Evolutionary conservation across 2,113 vertebrate genomes (phyloP), one percentile per base, ranked within the genome.

Genomic region (Capreolus pygargus): DNA sequence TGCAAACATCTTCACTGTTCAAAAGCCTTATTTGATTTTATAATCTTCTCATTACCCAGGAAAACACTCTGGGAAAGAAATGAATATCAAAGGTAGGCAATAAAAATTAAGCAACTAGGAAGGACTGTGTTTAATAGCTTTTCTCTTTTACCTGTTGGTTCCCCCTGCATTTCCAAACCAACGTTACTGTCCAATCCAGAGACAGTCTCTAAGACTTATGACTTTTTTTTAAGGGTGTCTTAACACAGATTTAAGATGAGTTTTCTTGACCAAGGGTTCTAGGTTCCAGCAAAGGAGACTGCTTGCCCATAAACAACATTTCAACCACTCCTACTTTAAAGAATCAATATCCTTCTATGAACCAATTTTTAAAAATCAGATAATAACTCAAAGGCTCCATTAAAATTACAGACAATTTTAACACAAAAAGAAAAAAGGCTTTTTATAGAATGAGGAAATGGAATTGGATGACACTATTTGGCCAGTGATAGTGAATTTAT

Each of bases 341-440:
- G 93, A 98, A 89, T 97, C 96, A 96, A 97, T 97, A 89, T 93
- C 64, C 86, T 96, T 96, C 96, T 81, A 97, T 94, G 89, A 96
- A 91, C 97, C 57, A 83, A 96, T 95, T 97, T 97, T 97, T 86
- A 50, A 67, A 97, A 97, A 95, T 94, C 88, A 96, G 88, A 89
- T 79, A 94, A 86, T 92, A 96, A 94, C 94, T 98, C 94, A 97
- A 86, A 91, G 28, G 1, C 84, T 89, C 91, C 57, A 97, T 95
- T 97, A 95, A 95, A 97, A 95, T 83, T 84, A 96, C 7, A 81
- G 91, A 94, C 52, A 96, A 82, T 43, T 45, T 89, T 86, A 94
- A 96, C 52, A 94, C 78, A 94, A 86, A 97, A 91, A 94, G 43
- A 81, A 97, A 97, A 96, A 95, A 79, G 21, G 19, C 39, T 92